Evolutionary conservation across 2,888 invertebrate species (phyloP).

Genomic region (Nemapogon koenigi): DNA sequence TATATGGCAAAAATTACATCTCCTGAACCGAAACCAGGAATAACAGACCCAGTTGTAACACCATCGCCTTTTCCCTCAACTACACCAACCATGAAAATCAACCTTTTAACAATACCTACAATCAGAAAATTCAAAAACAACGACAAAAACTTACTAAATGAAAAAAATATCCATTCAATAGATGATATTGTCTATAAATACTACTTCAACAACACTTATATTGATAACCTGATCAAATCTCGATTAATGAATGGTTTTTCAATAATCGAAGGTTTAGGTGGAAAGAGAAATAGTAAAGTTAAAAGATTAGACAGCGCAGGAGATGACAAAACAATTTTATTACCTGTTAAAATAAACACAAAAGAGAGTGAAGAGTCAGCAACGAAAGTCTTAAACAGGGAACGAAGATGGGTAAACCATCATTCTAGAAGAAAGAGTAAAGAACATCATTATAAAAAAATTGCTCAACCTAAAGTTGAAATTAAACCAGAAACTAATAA

Average conservation of each 20-base stretch:
- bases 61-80: conserved; percentile 20
- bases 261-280: conserved; percentile 20
- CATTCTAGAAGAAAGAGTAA: conserved; percentile 22
- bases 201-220: conserved; percentile 53
- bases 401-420: conserved; percentile 40
- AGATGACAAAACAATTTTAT: conserved; percentile 28
- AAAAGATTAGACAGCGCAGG: conserved; percentile 13
- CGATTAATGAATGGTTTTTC: conserved; percentile 30
- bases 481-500: background rate
- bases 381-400: conserved; percentile 21
- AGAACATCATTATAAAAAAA: conserved; percentile 13
- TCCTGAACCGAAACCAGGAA: conserved; percentile 10
- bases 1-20: conserved; percentile 14
- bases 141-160: conserved; percentile 40
- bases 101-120: conserved; percentile 38
- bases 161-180: conserved; percentile 41
- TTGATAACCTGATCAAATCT: conserved; percentile 42
- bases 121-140: conserved; percentile 30
- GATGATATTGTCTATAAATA: conserved; percentile 54
- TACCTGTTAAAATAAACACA: conserved; percentile 26
- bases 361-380: too few relatives aligned
- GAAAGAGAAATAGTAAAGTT: conserved; percentile 23
- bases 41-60: conserved; percentile 13
- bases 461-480: conserved; percentile 10
- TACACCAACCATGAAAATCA: conserved; percentile 42